A percentile compares a stretch with the other conserved stretches of the same genome.
These are phyloP conservation scores for Staurois parvus DNA, from an alignment of 2,797 vertebrate genomes.

Conservation along the genomic window DNA sequence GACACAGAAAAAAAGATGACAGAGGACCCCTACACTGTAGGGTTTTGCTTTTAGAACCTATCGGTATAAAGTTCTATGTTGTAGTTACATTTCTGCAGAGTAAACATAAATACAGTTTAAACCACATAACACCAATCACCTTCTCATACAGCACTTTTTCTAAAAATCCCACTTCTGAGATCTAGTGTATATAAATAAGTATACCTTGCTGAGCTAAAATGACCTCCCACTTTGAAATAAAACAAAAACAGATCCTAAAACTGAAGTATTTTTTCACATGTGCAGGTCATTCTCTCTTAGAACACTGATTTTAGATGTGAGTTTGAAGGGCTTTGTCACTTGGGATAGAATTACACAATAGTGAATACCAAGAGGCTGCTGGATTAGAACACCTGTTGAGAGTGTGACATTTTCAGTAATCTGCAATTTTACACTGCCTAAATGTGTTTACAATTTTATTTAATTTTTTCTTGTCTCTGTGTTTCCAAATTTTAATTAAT, in stretches of 20 bases:
- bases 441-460: not conserved
- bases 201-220: too few relatives aligned
- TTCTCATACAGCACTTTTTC: not conserved
- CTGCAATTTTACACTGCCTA: constrained; percentile 50
- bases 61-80: not conserved
- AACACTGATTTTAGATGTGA: constrained; percentile 24
- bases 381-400: constrained; percentile 54
- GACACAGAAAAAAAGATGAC: too few relatives aligned
- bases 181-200: too few relatives aligned
- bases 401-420: constrained; percentile 46
- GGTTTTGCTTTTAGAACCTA: not conserved
- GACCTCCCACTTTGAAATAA: constrained; percentile 33
- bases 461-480: constrained; percentile 6
- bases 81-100: not conserved
- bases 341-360: constrained; percentile 45
- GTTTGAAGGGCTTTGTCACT: constrained; percentile 30
- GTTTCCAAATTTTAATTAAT: not conserved
- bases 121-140: not conserved
- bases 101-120: not conserved
- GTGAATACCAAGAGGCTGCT: constrained; percentile 31
- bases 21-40: too few relatives aligned
- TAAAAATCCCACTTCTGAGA: not conserved
- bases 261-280: constrained; percentile 35
- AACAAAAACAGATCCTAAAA: constrained; percentile 4
- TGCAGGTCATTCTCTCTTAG: constrained; percentile 14